Base-by-base conservation (phyloP, 2,797 vertebrate species). In the Morus bassanus region DNA sequence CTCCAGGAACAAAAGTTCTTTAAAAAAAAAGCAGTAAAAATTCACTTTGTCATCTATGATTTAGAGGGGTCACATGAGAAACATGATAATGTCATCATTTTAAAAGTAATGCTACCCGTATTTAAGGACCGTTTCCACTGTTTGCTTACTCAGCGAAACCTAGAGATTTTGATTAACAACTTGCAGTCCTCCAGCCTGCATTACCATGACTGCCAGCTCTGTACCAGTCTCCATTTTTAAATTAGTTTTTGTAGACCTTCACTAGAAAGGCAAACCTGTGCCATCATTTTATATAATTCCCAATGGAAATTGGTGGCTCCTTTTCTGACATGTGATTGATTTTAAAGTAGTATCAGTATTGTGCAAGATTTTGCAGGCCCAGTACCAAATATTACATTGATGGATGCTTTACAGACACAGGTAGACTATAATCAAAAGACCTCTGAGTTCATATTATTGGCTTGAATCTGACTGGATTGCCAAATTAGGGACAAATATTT, bases 21-120 rank as follows among this genome's bases (percentile, higher is more conserved):
- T 31, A 11, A 27, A 67, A 79, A 89, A 89, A 91, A 69, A 57
- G 50, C 30, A 21, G 18, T 48, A 78, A 93, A 86, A 90, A 88
- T 54, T 83, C 39, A 13, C 30, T 72, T 17, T 89, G 39, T 79
- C 59, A 28, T 43, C 35, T 90, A 2, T 88, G 81, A 92, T 91
- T 94, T 96, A 80, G 72, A 91, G 50, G 35, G 87, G 76, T 95
- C 69, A 77, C 30, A 50, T 19, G 48, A 86, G 51, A 77, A 95
- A 18, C 28, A 45, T 16, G 73, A 74, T 78, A 92, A 89, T 60
- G 48, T 67, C 78, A 68, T 91, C 0, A 56, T 89, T 85, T 94
- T 33, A 43, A 60, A 88, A 80, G 30, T 53, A 30, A n/a, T 48
- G 15, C 46, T 85, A 5, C n/a, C 51, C 11, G 17, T 23, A 27